Conservation (phyloP, 2,888 invertebrate species). For the Archaeoteleia sp. region DNA sequence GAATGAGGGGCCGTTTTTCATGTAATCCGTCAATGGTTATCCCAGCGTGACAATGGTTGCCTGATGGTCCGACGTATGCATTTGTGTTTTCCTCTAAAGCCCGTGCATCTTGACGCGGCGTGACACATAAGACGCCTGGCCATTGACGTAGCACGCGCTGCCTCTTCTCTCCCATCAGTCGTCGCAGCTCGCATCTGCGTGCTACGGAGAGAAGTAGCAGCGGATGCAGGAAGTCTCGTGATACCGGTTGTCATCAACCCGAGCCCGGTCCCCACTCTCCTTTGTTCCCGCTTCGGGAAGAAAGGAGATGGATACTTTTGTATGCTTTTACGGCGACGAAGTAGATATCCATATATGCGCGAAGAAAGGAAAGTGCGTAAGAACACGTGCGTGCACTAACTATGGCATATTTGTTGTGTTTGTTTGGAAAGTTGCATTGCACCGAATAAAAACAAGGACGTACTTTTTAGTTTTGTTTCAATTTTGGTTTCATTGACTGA, state of each 20-base stretch:
- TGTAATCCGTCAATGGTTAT: too few species aligned
- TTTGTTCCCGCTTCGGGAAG: conserved; percentile 23
- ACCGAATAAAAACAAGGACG: too few species aligned
- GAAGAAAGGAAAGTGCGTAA: conserved; percentile 6
- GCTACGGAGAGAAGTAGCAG: conserved; percentile 19
- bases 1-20: too few species aligned
- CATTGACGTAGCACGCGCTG: conserved; percentile 47
- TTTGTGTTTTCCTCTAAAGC: conserved; percentile 20
- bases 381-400: not conserved
- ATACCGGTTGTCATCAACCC: conserved; percentile 51
- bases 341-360: conserved; percentile 12
- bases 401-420: too few species aligned
- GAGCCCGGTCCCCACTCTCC: conserved; percentile 12
- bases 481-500: too few species aligned
- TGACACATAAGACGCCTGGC: conserved; percentile 42
- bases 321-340: conserved; percentile 16
- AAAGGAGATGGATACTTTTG: conserved; percentile 27
- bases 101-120: conserved; percentile 28
- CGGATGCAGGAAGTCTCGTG: conserved; percentile 45
- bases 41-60: too few species aligned
- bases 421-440: too few species aligned
- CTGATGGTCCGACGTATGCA: not conserved
- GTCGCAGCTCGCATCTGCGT: conserved; percentile 36
- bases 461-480: too few species aligned
- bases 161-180: not conserved